These are phyloP conservation scores for Onychomys leucogaster DNA, from an alignment of 2,797 vertebrate species.

Conservation along the genomic window DNA sequence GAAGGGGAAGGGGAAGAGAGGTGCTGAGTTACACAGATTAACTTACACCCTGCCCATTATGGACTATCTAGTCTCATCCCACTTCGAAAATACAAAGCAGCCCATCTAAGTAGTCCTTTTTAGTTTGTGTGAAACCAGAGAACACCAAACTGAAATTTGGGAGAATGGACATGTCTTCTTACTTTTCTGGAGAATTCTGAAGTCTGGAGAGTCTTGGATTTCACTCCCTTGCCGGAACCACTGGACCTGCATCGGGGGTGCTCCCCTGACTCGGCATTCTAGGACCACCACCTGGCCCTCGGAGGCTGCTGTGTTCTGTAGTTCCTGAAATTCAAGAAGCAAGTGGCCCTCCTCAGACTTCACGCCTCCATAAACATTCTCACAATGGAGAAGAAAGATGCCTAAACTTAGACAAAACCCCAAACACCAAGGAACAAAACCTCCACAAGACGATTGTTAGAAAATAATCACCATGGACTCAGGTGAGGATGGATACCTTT, in stretches of 20 bases:
- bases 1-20: not conserved
- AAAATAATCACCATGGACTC: not conserved
- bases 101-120: not conserved
- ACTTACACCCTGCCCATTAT: not conserved
- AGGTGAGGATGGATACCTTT: not conserved
- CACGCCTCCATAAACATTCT: not conserved
- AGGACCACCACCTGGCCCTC: conserved; percentile 97
- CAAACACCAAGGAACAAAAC: not conserved
- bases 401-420: not conserved
- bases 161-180: conserved; percentile 74
- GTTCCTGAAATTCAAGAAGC: conserved; percentile 87
- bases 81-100: not conserved
- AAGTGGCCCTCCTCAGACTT: not conserved
- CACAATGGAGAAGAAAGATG: not conserved
- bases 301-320: conserved; percentile 93
- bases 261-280: conserved; percentile 95
- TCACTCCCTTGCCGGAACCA: conserved; percentile 96
- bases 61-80: not conserved
- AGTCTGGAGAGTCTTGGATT: conserved; percentile 98
- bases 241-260: conserved; percentile 91
- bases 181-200: conserved; percentile 99
- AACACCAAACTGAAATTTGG: not conserved
- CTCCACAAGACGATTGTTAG: not conserved
- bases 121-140: not conserved
- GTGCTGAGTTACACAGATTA: not conserved